Base-by-base conservation (phyloP, 2,888 invertebrate species). In the Apantesis nais region DNA sequence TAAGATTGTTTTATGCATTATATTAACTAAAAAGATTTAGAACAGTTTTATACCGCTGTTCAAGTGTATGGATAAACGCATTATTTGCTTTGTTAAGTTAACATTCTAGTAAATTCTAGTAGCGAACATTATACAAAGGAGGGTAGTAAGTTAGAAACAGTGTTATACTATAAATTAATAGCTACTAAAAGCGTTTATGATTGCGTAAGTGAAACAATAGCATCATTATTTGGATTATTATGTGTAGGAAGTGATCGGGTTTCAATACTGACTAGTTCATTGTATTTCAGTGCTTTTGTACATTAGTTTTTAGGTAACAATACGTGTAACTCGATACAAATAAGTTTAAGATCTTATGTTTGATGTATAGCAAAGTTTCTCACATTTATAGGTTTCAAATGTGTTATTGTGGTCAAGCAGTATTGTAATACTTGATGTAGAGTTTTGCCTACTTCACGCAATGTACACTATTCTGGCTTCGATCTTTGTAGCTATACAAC, bases 201-300 rank as follows among this genome's bases (percentile, higher is more conserved):
- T 77, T 76, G 72, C 71, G 70, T 73, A 76, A 78, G 72, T 73
- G 66, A 71, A 75, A 83, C 83, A 84, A 84, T 79, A 66, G 76
- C 41, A 63, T 78, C 77, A 77, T 80, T 79, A 83, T 62, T 74
- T 78, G 66, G 67, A 74, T 78, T 78, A 79, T 75, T 74, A 76
- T 77, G 74, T 71, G 75, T 81, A 73, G 73, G 76, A 83, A 79
- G 76, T 78, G 67, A 78, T 83, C 82, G 78, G 80, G 79, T 76
- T 83, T 84, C 79, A 75, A 77, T 79, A 74, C 74, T 68, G 70
- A 65, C 76, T 74, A 73, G 70, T 65, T 76, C 76, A 77, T 78
- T 76, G 80, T 77, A 77, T 66, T 62, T 68, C 14, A n/a, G 60
- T 39, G 66, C 75, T 77, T 79, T 84, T 83, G 80, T 83, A 69